Conservation (phyloP, 1,140 invertebrate genomes). For the Elysia chlorotica region DNA sequence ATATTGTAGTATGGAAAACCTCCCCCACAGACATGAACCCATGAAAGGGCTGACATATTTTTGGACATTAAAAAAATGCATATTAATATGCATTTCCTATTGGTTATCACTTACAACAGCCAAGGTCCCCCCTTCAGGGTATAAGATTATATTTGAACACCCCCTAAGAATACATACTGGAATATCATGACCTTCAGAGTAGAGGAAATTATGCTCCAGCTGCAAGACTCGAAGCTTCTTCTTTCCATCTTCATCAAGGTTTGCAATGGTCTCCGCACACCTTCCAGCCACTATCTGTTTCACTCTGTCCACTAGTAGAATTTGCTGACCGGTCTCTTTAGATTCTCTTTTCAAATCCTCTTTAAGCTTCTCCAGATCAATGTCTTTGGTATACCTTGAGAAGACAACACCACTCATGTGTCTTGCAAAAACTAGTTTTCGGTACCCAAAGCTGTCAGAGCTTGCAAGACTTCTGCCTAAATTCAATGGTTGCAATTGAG, state of each 20-base stretch:
- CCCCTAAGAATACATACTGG: no score
- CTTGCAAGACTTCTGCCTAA: no score
- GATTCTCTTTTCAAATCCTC: not conserved
- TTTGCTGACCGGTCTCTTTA: not conserved
- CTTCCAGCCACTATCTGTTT: constrained; percentile 1
- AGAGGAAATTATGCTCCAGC: constrained; percentile 17
- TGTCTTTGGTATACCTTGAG: not conserved
- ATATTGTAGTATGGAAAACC: no score
- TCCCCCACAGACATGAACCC: no score
- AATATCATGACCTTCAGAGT: constrained; percentile 8
- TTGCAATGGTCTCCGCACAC: constrained; percentile 5
- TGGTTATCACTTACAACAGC: no score
- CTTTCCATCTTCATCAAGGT: constrained; percentile 2
- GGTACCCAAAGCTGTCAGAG: not conserved
- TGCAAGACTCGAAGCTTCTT: constrained; percentile 15
- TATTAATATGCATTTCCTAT: no score
- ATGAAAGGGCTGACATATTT: no score
- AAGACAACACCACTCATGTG: not conserved
- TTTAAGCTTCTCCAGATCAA: constrained; percentile 1
- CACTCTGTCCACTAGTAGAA: not conserved
- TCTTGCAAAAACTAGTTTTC: not conserved
- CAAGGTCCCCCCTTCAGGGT: no score
- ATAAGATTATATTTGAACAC: no score
- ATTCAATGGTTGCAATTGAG: no score
- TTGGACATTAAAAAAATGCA: no score